Evolutionary conservation across 2,888 invertebrate species (phyloP), one percentile per base, ranked within the genome.

Genomic region (Trissoscelio sp.): DNA sequence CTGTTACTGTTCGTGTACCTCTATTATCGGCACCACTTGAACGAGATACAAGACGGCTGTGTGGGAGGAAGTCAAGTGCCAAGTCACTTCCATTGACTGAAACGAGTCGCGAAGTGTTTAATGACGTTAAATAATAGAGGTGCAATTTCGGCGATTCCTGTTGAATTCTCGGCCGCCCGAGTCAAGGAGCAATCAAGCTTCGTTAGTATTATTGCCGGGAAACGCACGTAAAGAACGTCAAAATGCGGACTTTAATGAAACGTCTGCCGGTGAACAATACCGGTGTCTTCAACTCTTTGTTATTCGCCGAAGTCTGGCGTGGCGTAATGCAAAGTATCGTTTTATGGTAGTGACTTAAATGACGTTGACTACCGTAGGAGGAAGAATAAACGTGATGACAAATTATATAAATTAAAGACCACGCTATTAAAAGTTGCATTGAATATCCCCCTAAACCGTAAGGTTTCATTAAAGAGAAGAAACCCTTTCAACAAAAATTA

Each of bases 351-450:
- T 51, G 60, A 66, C 75, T 75, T 82, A 75, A 79, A 79, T 74
- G 78, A 80, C 55, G 78, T 42, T 74, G 82, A 80, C 82, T 79
- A 73, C 67, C 77, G 79, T 77, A 69, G 73, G 64, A 46, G 67
- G 73, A 79, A 60, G 72, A 79, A 79, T 79, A 79, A 79, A 79
- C 60, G 78, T 46, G 74, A 79, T 82, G 82, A 80, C 77, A 82
- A 82, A 82, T 82, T 82, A 80, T 74, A 77, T 20, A 74, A 80
- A 79, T 82, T 82, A 82, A 62, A 64, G 62, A 12, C 82, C 12
- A 60, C 62, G 62, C 62, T 70, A 79, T 82, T 82, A 75, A 81
- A 77, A 81, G 73, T 77, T 67, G 67, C 77, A 67, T 72, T 81
- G 42, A 73, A 81, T 75, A 37, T 42, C 42, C 67, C 67, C 57